Base-by-base conservation (phyloP, 1,140 invertebrate species). In the Hirudo medicinalis region DNA sequence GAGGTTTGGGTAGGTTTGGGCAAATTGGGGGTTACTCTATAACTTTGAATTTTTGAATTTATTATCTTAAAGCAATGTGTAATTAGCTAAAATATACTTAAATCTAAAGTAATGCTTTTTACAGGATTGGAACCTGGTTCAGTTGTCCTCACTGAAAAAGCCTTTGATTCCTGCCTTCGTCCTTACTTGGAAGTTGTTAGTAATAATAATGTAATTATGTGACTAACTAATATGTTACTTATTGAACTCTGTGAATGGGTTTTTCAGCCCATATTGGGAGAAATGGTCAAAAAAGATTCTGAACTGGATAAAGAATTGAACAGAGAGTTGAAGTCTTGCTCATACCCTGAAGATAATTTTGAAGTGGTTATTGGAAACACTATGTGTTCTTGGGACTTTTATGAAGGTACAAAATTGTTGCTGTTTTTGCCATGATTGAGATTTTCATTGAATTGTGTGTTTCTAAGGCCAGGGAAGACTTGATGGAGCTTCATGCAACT, bases 401-500 rank as follows among this genome's bases (percentile, higher is more conserved):
- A 98, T 81, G 95, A 99, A 87, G 93, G 90, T 90, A 32, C 11
- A 49, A 5, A 49, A 49, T 17, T 49, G 80, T 74, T 73, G 57
- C 13, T 54, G 9, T 49, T 49, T 49, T 49, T 17, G 9, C 15
- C 43, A 49, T 49, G 43, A 15, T 49, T 49, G 43, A 15, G 60
- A 40, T 54, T 27, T 2, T 19, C 67, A 67, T 36, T 67, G n/a
- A 25, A 32, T 54, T 54, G 36, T 0, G 17, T 55, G 22, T 11
- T 69, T 71, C 76, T 43, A 55, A 83, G 83, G 82, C 71, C 92
- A 97, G 83, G 94, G 90, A 4, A 86, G 96, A 72, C 81, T 97
- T 72, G 95, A 99, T 80, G 96, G 96, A 1, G 93, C 94, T 8
- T 97, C 98, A 82, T 98, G 94, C 81, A 91, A 96, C 72, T 97